These are phyloP conservation scores for Argopecten irradians DNA, from an alignment of 1,140 invertebrate species.

Conservation along the genomic window DNA sequence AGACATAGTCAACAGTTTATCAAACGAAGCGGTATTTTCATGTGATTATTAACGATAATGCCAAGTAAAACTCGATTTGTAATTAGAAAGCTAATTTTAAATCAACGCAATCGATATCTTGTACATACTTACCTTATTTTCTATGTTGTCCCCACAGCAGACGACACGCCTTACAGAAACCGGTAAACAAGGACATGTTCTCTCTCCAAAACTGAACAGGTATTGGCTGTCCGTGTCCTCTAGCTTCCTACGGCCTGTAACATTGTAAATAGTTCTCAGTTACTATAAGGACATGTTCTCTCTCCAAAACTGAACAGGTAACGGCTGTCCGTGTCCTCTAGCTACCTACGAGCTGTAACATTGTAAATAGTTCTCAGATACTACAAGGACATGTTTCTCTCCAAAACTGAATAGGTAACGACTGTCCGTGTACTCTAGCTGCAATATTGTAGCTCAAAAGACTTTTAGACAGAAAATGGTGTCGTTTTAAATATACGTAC, in stretches of 20 bases:
- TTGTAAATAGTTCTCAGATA: background rate
- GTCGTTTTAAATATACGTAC: too few species aligned
- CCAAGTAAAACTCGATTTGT: too few species aligned
- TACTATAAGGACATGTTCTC: background rate
- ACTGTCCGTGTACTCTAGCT: background rate
- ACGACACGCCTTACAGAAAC: background rate
- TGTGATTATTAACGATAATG: too few species aligned
- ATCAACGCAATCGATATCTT: too few species aligned
- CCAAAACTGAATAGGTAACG: slow-evolving; percentile 1
- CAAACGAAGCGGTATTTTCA: too few species aligned
- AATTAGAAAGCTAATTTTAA: too few species aligned
- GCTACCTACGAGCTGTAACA: background rate
- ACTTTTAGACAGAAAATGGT: too few species aligned
- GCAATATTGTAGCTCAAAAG: too few species aligned
- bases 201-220: background rate
- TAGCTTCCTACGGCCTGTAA: background rate
- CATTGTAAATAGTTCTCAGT: background rate
- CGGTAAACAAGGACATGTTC: background rate
- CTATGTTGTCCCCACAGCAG: background rate
- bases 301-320: background rate
- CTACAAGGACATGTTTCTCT: background rate
- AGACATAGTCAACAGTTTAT: too few species aligned
- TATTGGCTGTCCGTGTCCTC: background rate
- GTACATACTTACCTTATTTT: background rate
- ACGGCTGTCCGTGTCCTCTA: background rate